phyloP scores from a whole-genome alignment of 2,797 vertebrate species.

The Sylvilagus floridanus region DNA sequence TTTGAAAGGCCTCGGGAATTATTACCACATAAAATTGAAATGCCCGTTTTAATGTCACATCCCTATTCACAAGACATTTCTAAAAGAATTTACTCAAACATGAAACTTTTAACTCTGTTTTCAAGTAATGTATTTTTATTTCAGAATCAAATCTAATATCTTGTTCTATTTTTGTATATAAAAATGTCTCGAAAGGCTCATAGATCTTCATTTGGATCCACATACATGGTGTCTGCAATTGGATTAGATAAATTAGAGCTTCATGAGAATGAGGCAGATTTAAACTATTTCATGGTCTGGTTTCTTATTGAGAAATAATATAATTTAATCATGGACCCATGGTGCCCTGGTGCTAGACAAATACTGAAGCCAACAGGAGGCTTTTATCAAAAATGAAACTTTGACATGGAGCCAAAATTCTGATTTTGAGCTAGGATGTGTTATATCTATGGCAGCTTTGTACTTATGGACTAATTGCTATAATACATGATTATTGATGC shows the following conservation, averaged over 20 bases:
- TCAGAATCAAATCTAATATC: conserved; percentile 64
- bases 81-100: conserved; percentile 46
- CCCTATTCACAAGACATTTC: conserved; percentile 37
- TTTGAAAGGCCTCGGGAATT: background rate
- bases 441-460: conserved; percentile 3
- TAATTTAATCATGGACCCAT: conserved; percentile 46
- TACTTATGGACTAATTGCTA: conserved; percentile 55
- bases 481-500: conserved; percentile 45
- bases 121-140: conserved; percentile 57
- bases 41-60: background rate
- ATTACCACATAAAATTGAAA: background rate
- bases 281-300: conserved; percentile 61
- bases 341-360: conserved; percentile 31
- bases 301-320: conserved; percentile 72
- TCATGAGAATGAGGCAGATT: conserved; percentile 61
- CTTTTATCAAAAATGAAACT: conserved; percentile 75
- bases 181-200: conserved; percentile 59
- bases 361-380: conserved; percentile 47
- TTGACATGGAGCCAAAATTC: conserved; percentile 53
- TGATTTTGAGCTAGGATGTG: conserved; percentile 58
- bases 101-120: conserved; percentile 57
- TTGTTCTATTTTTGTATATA: conserved; percentile 50
- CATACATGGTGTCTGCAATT: conserved; percentile 54
- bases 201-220: conserved; percentile 66
- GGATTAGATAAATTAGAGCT: conserved; percentile 68